Evolutionary conservation across 2,888 invertebrate genomes (phyloP), one percentile per base, ranked within the genome.

Genomic region (Tiliacea citrago): DNA sequence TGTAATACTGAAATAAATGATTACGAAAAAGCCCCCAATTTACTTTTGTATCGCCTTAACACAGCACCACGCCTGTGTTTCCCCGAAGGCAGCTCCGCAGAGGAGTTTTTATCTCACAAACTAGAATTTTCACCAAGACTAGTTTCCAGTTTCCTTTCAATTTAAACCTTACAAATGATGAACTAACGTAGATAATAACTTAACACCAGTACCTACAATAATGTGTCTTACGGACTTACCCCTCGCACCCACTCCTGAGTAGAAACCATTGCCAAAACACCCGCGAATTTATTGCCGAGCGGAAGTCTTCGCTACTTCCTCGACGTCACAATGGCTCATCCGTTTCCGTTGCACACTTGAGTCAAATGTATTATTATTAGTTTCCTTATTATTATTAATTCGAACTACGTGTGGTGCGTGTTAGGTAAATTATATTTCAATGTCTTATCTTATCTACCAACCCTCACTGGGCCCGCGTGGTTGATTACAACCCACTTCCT

Each of bases 271-370:
- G 94, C 94, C 94, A 94, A 95, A 94, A 92, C 90, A 86, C 86
- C 82, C 72, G 89, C 87, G 85, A 90, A 95, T 94, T 95, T 95
- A 95, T 94, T 82, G 90, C 90, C 84, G 70, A 88, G 86, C 92
- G 96, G 96, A 96, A 95, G 94, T 96, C 96, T 95, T 95, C 90
- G 92, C 93, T 93, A 92, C 93, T 95, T 95, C 96, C 96, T 91
- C 90, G 90, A 86, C 90, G 92, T 94, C 93, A 95, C 95, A 95
- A 95, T 95, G 93, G 94, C 91, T 91, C 90, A 92, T 94, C 95
- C 95, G 94, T 89, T 95, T 96, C 96, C 96, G 90, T 85, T 83
- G 89, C 88, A 92, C 91, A 93, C 94, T 94, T 94, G 94, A 92
- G 72, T 88, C 81, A 90, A 91, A 93, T 93, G 88, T 91, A 94